Conservation (phyloP, 2,888 invertebrate species). For the Drosophila rubida region DNA sequence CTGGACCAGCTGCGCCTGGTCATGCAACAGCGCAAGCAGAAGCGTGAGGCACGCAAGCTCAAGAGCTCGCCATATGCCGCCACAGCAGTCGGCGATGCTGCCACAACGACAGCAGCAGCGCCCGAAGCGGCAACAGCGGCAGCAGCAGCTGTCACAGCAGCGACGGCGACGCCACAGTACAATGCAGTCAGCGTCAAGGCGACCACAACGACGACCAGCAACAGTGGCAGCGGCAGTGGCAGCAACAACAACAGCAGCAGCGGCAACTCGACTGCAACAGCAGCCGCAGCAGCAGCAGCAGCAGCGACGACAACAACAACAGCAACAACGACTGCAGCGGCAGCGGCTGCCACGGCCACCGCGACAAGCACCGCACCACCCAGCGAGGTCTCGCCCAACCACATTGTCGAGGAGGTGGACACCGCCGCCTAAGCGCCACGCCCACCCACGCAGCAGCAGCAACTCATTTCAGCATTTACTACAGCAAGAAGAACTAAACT, state of each 20-base stretch:
- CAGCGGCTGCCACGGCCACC: conserved; percentile 42
- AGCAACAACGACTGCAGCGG: conserved; percentile 29
- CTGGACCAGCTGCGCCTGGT: conserved; percentile 94
- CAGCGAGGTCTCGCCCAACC: conserved; percentile 84
- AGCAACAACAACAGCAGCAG: conserved; percentile 9
- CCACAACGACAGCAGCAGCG: conserved; percentile 2
- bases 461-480: conserved; percentile 66
- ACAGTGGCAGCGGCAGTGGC: neutral
- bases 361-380: conserved; percentile 46
- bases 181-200: conserved; percentile 1
- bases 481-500: conserved; percentile 11
- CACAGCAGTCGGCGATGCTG: conserved; percentile 17
- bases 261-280: conserved; percentile 18
- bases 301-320: conserved; percentile 37
- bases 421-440: conserved; percentile 82
- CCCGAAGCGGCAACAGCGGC: neutral
- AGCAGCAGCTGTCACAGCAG: neutral
- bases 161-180: neutral
- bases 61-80: conserved; percentile 88
- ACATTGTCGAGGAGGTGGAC: conserved; percentile 85
- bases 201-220: neutral
- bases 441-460: neutral
- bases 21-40: conserved; percentile 95
- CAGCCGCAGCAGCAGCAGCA: conserved; percentile 24
- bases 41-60: conserved; percentile 91